These are phyloP conservation scores for Drosophila ananassae DNA, from an alignment of 1,140 invertebrate genomes.

Conservation along the genomic window DNA sequence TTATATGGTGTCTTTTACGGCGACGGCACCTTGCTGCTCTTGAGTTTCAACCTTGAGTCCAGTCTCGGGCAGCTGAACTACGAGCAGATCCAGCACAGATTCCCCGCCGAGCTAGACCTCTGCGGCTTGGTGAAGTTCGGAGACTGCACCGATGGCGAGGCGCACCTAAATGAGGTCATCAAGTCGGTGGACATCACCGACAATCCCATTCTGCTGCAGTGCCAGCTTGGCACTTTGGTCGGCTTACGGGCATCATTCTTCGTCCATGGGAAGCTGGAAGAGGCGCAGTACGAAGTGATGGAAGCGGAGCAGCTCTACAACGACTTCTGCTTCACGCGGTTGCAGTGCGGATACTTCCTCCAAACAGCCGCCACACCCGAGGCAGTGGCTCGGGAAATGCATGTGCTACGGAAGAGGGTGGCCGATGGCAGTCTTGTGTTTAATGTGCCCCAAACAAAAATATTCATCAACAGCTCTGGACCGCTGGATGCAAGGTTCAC, in stretches of 20 bases:
- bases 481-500: slow-evolving; percentile 50
- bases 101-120: slow-evolving; percentile 90
- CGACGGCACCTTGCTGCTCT: slow-evolving; percentile 88
- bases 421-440: slow-evolving; percentile 78
- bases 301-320: slow-evolving; percentile 87
- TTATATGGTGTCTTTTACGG: slow-evolving; percentile 89
- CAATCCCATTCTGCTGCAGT: slow-evolving; percentile 89
- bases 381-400: slow-evolving; percentile 85
- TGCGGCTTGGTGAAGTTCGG: slow-evolving; percentile 89
- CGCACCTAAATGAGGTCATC: slow-evolving; percentile 86
- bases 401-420: slow-evolving; percentile 86
- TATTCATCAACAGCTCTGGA: slow-evolving; percentile 71
- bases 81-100: slow-evolving; percentile 86
- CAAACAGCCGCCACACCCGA: slow-evolving; percentile 85
- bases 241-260: slow-evolving; percentile 88
- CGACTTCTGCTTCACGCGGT: slow-evolving; percentile 88
- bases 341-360: slow-evolving; percentile 86
- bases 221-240: slow-evolving; percentile 85
- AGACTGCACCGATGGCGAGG: slow-evolving; percentile 85
- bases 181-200: slow-evolving; percentile 91
- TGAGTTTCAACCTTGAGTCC: slow-evolving; percentile 87
- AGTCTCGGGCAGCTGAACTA: slow-evolving; percentile 85
- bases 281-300: slow-evolving; percentile 87
- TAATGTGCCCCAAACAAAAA: slow-evolving; percentile 64
- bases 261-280: slow-evolving; percentile 89